phyloP scores from a whole-genome alignment of 2,113 vertebrate genomes.

The Coptodon rendalli region DNA sequence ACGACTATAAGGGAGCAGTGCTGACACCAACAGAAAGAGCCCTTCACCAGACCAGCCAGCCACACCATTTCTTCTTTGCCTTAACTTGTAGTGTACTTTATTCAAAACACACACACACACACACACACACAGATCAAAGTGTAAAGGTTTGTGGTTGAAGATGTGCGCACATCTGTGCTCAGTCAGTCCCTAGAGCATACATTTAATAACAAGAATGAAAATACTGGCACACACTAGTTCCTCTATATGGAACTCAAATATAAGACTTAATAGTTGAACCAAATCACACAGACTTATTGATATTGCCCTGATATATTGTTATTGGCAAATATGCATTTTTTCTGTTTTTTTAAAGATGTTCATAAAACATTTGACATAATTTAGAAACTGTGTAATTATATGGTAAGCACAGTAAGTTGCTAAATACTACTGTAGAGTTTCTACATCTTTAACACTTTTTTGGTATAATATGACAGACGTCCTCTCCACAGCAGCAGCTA shows the following conservation, averaged over 20 bases:
- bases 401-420: background rate
- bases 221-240: background rate
- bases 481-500: background rate
- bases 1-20: background rate
- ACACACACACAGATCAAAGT: background rate
- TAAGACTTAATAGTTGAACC: fast-evolving
- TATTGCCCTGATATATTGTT: background rate
- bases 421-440: background rate
- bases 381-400: background rate
- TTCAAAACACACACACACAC: background rate
- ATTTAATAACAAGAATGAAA: background rate
- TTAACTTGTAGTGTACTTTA: background rate
- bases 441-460: background rate
- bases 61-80: background rate
- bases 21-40: background rate
- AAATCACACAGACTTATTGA: background rate
- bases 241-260: background rate
- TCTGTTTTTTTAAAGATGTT: background rate
- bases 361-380: background rate
- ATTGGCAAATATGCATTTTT: background rate
- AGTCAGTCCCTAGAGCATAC: background rate
- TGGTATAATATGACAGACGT: background rate
- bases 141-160: background rate
- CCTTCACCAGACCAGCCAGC: background rate
- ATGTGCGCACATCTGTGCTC: background rate